Base-by-base conservation (phyloP, 2,888 invertebrate species). In the Marronus borbonicus region DNA sequence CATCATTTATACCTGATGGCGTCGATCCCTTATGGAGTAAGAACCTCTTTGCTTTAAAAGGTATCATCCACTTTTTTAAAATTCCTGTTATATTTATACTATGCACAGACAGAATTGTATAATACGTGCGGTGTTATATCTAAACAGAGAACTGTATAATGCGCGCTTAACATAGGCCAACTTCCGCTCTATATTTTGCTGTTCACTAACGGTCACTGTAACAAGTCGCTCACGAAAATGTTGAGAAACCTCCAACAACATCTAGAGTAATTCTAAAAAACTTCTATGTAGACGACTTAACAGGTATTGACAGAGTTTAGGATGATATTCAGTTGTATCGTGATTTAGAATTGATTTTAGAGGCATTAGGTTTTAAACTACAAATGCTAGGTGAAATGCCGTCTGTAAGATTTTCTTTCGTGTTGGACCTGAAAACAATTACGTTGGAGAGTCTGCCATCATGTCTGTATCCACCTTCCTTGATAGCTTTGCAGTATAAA, bases 1-100 rank as follows among this genome's bases (percentile, higher is more conserved):
- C 70, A 14, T 55, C 69, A 24, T 78, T 44, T 60, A 75, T 84
- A 8, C 72, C 82, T 4, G 86, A 89, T 24, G 84, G 86, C 0
- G 82, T 82, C 7, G 91, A 91, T 62, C 89, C 90, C 0, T 82
- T 92, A 0, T 91, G 92, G 81, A 89, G 88, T 0, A 90, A 89
- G 69, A 85, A 85, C 80, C 79, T 87, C 24, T 76, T 80, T 39
- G 60, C 78, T 3, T 60, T 66, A 24, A 76, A 55, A 76, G 81
- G 80, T 62, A 77, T 39, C 7, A 8, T 39, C 5, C 2, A 52
- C 2, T 52, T 52, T 52, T 14, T 14, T 24, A 24, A 24, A 24
- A 12, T 12, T 50, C 14, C 14, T 12, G 14, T 50, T 24, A 24
- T 24, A 24, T 2, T 24, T 24, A 24, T 24, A 24, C 2, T 24